Conservation (phyloP, 2,113 vertebrate genomes). For the Nanorana parkeri region DNA sequence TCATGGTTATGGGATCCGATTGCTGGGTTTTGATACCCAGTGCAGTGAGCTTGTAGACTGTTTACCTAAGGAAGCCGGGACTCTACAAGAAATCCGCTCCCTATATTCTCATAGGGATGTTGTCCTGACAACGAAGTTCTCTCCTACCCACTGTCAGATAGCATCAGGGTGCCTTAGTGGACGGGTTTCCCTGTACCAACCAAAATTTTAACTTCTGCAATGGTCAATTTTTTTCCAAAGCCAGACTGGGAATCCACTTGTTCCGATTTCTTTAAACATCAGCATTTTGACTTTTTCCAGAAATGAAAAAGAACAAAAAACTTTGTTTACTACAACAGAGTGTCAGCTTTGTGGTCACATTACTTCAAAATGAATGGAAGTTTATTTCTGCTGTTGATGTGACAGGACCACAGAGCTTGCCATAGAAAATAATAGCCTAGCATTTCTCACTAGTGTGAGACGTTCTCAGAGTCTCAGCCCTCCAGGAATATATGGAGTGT, state of each 20-base stretch:
- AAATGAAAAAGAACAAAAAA: neutral
- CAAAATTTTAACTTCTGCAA: conserved; percentile 86
- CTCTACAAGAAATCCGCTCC: conserved; percentile 90
- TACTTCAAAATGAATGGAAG: too few species aligned
- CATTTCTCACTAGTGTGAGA: too few species aligned
- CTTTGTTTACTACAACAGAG: too few species aligned
- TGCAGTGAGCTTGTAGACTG: conserved; percentile 97
- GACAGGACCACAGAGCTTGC: too few species aligned
- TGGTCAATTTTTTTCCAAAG: conserved; percentile 53
- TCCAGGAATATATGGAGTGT: too few species aligned
- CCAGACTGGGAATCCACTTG: conserved; percentile 45
- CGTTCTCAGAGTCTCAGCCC: too few species aligned
- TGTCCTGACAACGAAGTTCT: conserved; percentile 98
- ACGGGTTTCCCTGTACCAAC: conserved; percentile 95
- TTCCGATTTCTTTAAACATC: conserved; percentile 20
- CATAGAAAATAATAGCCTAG: too few species aligned
- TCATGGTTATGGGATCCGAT: conserved; percentile 92
- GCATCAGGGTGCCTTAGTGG: conserved; percentile 98
- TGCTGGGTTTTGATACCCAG: conserved; percentile 89
- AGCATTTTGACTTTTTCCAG: conserved; percentile 57
- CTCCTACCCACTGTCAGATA: conserved; percentile 98
- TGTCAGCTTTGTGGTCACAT: too few species aligned
- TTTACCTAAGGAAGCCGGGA: conserved; percentile 87
- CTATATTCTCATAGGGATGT: conserved; percentile 97
- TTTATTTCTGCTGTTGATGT: too few species aligned